These are phyloP conservation scores for Oxyruncus cristatus DNA, from an alignment of 2,113 vertebrate species.

Conservation along the genomic window DNA sequence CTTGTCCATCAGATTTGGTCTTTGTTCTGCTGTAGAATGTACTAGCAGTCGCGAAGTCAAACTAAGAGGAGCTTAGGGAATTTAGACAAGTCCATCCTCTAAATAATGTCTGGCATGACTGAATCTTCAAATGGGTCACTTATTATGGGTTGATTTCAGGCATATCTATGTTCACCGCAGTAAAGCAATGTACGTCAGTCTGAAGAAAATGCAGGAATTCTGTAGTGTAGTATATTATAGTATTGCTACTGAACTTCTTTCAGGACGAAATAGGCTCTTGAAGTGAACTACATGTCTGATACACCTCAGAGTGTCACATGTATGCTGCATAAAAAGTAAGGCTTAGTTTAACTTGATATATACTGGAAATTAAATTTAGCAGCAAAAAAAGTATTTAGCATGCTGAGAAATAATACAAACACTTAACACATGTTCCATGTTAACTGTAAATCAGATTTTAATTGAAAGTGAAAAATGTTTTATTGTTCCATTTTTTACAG, in stretches of 20 bases:
- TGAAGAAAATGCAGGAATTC: not conserved
- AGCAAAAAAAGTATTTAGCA: not conserved
- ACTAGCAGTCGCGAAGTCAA: not conserved
- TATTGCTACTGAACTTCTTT: not conserved
- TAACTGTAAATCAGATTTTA: not conserved
- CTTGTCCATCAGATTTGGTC: not conserved
- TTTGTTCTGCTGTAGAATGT: not conserved
- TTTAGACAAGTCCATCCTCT: not conserved
- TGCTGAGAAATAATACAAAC: not conserved
- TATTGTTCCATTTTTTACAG: not conserved
- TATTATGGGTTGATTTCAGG: not conserved
- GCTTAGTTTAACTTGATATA: not conserved
- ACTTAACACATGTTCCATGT: not conserved
- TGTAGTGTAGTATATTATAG: not conserved
- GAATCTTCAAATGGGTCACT: not conserved
- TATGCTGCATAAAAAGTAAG: not conserved
- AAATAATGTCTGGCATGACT: not conserved
- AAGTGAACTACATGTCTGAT: not conserved
- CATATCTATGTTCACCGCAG: not conserved
- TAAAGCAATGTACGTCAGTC: not conserved
- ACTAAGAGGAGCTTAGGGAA: not conserved
- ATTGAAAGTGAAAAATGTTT: not conserved
- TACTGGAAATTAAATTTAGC: not conserved
- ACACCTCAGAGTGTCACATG: not conserved
- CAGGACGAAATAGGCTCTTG: not conserved